Percentiles rank a stretch among this genome's conserved stretches.
Evolutionary conservation across 2,113 vertebrate genomes (phyloP).

Genomic region (Chauna torquata): DNA sequence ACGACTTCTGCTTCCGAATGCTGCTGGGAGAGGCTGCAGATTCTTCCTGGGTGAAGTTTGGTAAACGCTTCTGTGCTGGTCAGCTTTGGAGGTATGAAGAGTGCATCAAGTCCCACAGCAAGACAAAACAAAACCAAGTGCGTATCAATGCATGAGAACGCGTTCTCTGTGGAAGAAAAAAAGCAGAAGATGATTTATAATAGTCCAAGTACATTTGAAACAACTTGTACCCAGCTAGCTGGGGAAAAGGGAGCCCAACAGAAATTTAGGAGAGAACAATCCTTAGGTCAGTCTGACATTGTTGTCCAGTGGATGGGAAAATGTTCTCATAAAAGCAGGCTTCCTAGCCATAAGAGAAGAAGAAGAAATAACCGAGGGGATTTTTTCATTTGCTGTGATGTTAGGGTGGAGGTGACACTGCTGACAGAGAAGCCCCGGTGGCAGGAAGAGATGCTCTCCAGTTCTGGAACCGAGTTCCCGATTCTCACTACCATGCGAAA

Average conservation of each 20-base stretch:
- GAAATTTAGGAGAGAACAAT: background rate
- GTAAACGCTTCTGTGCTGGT: background rate
- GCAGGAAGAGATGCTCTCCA: background rate
- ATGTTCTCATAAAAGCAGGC: background rate
- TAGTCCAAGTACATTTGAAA: background rate
- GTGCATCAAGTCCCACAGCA: background rate
- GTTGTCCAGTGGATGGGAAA: conserved; percentile 11
- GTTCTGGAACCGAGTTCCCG: background rate
- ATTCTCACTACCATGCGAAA: rapidly evolving
- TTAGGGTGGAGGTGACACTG: rapidly evolving
- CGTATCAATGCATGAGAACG: background rate
- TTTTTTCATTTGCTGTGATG: background rate
- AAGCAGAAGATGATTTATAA: background rate
- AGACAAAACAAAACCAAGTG: background rate
- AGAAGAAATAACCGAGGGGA: background rate
- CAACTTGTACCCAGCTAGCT: conserved; percentile 17
- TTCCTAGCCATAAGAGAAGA: background rate
- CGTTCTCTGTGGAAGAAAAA: background rate
- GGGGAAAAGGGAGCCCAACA: background rate
- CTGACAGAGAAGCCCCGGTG: background rate
- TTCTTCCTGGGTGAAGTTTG: background rate
- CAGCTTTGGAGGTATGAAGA: background rate
- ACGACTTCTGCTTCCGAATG: background rate
- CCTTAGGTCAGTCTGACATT: conserved; percentile 57
- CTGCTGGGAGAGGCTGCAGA: background rate